Conservation (phyloP, 2,888 invertebrate species). For the Epistrophella euchroma region DNA sequence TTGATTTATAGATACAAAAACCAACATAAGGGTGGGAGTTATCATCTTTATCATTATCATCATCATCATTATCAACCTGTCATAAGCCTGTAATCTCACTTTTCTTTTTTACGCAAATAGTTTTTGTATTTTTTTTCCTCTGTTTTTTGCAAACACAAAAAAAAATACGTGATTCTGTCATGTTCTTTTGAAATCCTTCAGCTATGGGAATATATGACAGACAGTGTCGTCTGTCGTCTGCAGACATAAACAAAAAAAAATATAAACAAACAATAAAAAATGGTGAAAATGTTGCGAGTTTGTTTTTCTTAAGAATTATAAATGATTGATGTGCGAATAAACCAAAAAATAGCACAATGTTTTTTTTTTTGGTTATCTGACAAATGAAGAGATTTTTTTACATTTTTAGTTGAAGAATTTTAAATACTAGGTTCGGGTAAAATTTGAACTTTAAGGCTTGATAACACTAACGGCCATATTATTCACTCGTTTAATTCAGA, state of each 20-base stretch:
- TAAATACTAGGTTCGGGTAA: no score
- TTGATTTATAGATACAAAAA: slow-evolving; percentile 32
- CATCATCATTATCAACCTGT: slow-evolving; percentile 8
- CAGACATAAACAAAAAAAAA: slow-evolving; percentile 9
- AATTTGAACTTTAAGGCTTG: no score
- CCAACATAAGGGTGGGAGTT: not conserved
- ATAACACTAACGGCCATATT: no score
- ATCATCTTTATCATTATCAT: slow-evolving; percentile 23
- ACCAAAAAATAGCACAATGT: not conserved
- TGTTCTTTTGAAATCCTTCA: slow-evolving; percentile 23
- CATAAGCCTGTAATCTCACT: slow-evolving; percentile 20
- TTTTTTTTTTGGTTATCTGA: not conserved
- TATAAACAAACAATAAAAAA: slow-evolving; percentile 4
- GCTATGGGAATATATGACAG: slow-evolving; percentile 8
- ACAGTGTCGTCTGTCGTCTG: slow-evolving; percentile 14
- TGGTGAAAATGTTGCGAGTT: slow-evolving; percentile 1
- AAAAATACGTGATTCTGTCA: slow-evolving; percentile 38
- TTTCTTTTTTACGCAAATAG: slow-evolving; percentile 34
- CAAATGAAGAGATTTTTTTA: not conserved
- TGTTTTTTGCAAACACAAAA: slow-evolving; percentile 32
- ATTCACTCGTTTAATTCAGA: no score
- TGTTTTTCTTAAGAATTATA: slow-evolving; percentile 2
- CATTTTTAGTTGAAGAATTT: not conserved
- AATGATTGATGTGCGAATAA: slow-evolving; percentile 10
- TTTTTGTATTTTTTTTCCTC: not conserved